A percentile compares a stretch with the other conserved stretches of the same genome.
phyloP scores from a whole-genome alignment of 2,888 invertebrate species.

The Heliconius cydno region DNA sequence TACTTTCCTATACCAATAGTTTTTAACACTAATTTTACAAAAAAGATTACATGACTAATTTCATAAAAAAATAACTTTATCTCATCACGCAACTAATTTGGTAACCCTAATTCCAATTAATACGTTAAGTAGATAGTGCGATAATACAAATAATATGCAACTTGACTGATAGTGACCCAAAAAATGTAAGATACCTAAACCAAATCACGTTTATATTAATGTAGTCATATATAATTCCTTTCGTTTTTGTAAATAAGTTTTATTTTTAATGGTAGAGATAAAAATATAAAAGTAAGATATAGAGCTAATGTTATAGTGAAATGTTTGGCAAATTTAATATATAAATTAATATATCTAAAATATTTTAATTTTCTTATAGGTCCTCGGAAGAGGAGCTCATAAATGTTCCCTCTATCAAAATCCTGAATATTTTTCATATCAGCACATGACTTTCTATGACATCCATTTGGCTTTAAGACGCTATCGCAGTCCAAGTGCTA shows the following conservation, averaged over 20 bases:
- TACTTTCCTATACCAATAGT: no score
- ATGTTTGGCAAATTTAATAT: no score
- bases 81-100: not conserved
- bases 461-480: conserved; percentile 57
- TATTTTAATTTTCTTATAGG: conserved; percentile 49
- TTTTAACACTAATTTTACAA: no score
- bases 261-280: no score
- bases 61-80: not conserved
- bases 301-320: no score
- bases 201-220: not conserved
- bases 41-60: no score
- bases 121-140: conserved; percentile 2
- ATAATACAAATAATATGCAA: not conserved
- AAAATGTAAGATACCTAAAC: not conserved
- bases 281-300: no score
- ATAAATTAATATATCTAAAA: not conserved
- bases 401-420: conserved; percentile 61
- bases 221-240: no score
- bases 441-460: conserved; percentile 71
- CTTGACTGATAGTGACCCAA: not conserved
- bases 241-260: no score
- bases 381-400: conserved; percentile 62
- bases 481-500: conserved; percentile 55
- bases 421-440: conserved; percentile 72
- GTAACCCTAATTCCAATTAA: conserved; percentile 1